Evolutionary conservation across 1,140 invertebrate genomes (phyloP).

Genomic region (Trichonephila clavata): DNA sequence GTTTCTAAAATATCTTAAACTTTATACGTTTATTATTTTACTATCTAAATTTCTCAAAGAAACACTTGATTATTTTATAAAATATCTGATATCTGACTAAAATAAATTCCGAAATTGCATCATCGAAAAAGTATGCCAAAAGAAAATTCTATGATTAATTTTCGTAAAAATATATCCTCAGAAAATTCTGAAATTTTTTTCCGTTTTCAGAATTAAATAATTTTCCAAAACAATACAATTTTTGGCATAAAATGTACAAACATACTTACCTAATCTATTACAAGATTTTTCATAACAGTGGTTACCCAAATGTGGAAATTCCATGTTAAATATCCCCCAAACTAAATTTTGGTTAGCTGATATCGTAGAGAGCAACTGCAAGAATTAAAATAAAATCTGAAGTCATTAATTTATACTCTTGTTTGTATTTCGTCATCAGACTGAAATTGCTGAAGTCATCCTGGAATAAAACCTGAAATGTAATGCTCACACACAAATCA

Average conservation of each 20-base stretch:
- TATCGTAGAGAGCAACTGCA: not conserved
- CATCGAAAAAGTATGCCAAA: too few species aligned
- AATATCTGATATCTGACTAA: too few species aligned
- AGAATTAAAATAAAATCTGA: not conserved
- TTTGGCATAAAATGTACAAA: not conserved
- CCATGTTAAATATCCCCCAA: constrained; percentile 84
- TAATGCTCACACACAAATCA: not conserved
- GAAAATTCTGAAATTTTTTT: too few species aligned
- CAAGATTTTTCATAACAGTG: constrained; percentile 91
- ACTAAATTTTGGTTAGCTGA: not conserved
- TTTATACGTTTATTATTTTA: too few species aligned
- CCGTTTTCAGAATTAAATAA: too few species aligned
- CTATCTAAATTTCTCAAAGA: too few species aligned
- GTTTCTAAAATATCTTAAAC: too few species aligned
- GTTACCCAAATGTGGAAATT: constrained; percentile 93
- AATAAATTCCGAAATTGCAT: too few species aligned
- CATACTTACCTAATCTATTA: constrained; percentile 88
- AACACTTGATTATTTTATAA: too few species aligned
- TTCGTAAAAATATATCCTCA: too few species aligned
- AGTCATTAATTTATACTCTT: not conserved
- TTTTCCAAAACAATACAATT: too few species aligned
- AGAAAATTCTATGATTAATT: too few species aligned
- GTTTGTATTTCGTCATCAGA: not conserved
- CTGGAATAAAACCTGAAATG: not conserved
- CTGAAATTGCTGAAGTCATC: not conserved